Percentiles rank a stretch among this genome's conserved stretches.
Evolutionary conservation across 2,113 vertebrate genomes (phyloP).

Genomic region (Scomber japonicus): DNA sequence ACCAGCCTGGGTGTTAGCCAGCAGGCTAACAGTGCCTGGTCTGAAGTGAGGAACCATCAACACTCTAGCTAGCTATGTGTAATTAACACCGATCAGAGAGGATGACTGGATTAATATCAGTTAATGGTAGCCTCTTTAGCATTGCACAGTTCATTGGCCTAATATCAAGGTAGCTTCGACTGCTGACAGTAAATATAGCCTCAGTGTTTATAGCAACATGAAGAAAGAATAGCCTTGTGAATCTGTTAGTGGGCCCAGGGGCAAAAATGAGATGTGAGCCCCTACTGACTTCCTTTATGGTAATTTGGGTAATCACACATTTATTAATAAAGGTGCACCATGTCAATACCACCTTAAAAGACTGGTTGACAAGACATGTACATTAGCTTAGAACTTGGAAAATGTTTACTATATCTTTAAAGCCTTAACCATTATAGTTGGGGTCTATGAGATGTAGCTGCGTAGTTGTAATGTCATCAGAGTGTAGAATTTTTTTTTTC

Average conservation of each 20-base stretch:
- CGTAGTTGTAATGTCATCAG: not conserved
- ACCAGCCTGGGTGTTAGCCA: constrained; percentile 31
- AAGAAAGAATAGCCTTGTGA: not conserved
- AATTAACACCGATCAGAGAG: constrained; percentile 52
- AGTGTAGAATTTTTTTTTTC: too few relatives aligned
- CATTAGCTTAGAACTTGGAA: too few relatives aligned
- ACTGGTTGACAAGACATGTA: too few relatives aligned
- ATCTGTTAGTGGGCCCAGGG: not conserved
- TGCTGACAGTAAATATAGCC: constrained; percentile 28
- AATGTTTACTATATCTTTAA: too few relatives aligned
- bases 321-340: too few relatives aligned
- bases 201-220: not conserved
- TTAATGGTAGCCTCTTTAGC: constrained; percentile 42
- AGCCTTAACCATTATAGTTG: too few relatives aligned
- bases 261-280: not conserved
- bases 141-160: not conserved
- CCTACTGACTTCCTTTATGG: not conserved
- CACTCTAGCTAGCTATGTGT: constrained; percentile 28
- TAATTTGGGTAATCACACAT: not conserved
- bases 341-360: too few relatives aligned
- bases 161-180: constrained; percentile 10
- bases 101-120: constrained; percentile 26
- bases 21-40: constrained; percentile 27
- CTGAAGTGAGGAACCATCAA: constrained; percentile 25
- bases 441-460: not conserved